Conservation (phyloP, 2,113 vertebrate species). For the Atlantisia rogersi region DNA sequence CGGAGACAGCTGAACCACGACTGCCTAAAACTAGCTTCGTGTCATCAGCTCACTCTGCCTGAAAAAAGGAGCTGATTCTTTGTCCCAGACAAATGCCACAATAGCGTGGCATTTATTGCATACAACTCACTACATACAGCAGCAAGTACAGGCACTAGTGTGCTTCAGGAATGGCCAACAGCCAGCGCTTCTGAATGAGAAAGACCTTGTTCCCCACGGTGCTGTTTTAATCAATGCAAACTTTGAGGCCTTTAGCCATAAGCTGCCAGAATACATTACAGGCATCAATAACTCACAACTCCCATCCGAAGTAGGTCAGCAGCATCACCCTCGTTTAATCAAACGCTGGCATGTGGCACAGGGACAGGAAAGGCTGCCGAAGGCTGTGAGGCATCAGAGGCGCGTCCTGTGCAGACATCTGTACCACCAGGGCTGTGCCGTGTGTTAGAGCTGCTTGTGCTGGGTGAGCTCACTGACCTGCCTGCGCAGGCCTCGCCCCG, state of each 20-base stretch:
- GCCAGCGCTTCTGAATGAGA: neutral
- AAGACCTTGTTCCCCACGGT: neutral
- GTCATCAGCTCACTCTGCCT: neutral
- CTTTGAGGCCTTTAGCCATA: neutral
- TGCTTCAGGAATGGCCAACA: neutral
- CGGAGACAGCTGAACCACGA: neutral
- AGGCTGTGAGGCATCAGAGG: neutral
- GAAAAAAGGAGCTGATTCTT: neutral
- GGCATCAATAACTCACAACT: neutral
- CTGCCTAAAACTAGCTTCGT: neutral
- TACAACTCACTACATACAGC: fast-evolving
- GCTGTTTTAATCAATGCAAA: neutral
- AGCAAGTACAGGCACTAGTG: neutral
- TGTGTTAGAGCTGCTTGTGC: fast-evolving
- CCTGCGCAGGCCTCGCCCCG: fast-evolving
- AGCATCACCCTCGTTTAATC: neutral
- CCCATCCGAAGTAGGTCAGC: neutral
- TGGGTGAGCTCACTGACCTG: fast-evolving
- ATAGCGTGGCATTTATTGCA: neutral
- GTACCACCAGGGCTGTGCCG: too few species aligned
- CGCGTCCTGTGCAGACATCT: fast-evolving
- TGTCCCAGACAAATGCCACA: neutral
- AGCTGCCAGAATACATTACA: neutral
- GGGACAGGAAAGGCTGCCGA: fast-evolving
- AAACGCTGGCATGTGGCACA: neutral